Conservation (phyloP, 1,140 invertebrate genomes). For the Forficula auricularia region DNA sequence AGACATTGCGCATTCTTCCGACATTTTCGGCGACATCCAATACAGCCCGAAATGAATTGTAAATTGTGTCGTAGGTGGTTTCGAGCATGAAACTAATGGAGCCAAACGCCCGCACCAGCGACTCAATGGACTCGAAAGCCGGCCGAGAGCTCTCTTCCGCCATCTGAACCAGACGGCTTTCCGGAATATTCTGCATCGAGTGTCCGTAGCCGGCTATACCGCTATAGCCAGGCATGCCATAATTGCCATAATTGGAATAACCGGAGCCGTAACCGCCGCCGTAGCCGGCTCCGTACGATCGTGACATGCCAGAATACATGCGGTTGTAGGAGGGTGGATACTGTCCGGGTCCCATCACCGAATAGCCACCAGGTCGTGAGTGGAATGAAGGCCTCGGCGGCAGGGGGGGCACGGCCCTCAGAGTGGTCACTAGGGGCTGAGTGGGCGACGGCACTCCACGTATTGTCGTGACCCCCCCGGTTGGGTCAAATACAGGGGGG, state of each 20-base stretch:
- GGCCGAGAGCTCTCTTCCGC: conserved; percentile 79
- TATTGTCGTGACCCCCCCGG: too few relatives aligned
- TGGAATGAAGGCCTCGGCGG: too few relatives aligned
- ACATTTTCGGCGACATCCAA: conserved; percentile 90
- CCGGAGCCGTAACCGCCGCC: conserved; percentile 18
- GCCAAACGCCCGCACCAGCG: conserved; percentile 73
- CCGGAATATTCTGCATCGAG: conserved; percentile 29
- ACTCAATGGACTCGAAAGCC: conserved; percentile 88
- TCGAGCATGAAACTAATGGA: conserved; percentile 93
- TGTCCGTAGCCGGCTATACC: conserved; percentile 30
- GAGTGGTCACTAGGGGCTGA: too few relatives aligned
- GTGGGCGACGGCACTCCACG: too few relatives aligned
- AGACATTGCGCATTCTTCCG: conserved; percentile 57
- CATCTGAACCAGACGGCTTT: conserved; percentile 57
- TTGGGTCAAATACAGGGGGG: too few relatives aligned
- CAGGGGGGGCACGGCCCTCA: too few relatives aligned
- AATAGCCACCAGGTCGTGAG: too few relatives aligned
- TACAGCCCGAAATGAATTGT: conserved; percentile 86
- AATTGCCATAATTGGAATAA: conserved; percentile 22
- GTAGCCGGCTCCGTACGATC: conserved; percentile 10
- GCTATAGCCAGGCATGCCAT: conserved; percentile 17
- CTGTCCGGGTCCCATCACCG: too few relatives aligned
- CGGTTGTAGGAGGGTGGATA: too few relatives aligned
- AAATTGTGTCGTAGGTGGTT: conserved; percentile 85
- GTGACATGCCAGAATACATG: too few relatives aligned